These are phyloP conservation scores for Peromyscus maniculatus DNA, from an alignment of 2,113 vertebrate genomes.

Conservation along the genomic window DNA sequence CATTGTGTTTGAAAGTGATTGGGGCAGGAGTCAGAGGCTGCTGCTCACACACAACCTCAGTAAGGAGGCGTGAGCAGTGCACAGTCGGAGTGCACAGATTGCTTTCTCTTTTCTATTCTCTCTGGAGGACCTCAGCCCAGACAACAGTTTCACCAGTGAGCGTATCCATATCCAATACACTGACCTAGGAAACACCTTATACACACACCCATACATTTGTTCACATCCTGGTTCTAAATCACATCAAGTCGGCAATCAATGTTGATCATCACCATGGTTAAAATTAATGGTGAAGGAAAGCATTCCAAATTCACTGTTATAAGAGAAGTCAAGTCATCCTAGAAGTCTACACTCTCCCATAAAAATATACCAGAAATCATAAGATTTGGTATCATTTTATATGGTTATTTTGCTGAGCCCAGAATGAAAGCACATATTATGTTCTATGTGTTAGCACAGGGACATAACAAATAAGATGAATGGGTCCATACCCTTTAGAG, in stretches of 20 bases:
- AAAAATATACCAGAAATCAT: not conserved
- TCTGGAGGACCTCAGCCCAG: not conserved
- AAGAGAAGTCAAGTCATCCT: not conserved
- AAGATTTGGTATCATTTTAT: not conserved
- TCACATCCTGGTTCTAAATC: not conserved
- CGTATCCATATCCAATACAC: not conserved
- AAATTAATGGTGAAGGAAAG: constrained; percentile 2
- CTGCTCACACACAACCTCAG: not conserved
- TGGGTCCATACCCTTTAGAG: not conserved
- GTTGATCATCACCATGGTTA: not conserved
- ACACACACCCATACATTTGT: not conserved
- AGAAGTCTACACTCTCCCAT: not conserved
- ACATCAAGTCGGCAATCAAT: not conserved
- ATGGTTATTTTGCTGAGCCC: constrained; percentile 31
- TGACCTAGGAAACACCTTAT: not conserved
- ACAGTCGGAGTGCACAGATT: too few species aligned
- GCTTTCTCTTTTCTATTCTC: too few species aligned
- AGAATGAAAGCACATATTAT: not conserved
- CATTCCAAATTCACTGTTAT: not conserved
- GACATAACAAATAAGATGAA: constrained; percentile 46
- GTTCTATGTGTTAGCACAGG: not conserved
- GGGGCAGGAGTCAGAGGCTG: fast-evolving
- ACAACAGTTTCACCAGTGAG: not conserved
- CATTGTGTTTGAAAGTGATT: too few species aligned
- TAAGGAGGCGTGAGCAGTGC: not conserved